Conservation (phyloP, 2,888 invertebrate species). For the Chrysolina oricalcia region DNA sequence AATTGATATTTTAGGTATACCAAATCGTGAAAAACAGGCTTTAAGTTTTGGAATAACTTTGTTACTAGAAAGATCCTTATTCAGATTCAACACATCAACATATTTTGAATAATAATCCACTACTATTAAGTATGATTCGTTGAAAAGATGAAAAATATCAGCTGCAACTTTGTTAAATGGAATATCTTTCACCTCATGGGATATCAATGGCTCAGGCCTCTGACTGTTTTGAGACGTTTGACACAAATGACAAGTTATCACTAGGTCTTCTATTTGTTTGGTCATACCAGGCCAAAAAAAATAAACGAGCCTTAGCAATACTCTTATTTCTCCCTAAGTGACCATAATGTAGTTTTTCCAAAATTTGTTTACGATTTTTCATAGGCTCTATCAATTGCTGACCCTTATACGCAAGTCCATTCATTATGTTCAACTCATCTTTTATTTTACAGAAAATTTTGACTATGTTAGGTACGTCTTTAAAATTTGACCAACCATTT, state of each 20-base stretch:
- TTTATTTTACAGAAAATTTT: not conserved
- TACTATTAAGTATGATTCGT: too few relatives aligned
- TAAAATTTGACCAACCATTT: not conserved
- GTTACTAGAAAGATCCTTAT: too few relatives aligned
- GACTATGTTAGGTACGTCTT: not conserved
- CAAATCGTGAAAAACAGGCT: too few relatives aligned
- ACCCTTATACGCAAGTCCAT: not conserved
- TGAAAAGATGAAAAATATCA: too few relatives aligned
- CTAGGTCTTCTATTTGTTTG: not conserved
- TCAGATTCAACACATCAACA: too few relatives aligned
- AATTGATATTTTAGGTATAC: not conserved
- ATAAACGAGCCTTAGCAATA: not conserved
- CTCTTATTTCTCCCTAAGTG: not conserved
- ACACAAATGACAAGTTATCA: not conserved
- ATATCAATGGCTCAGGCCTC: too few relatives aligned
- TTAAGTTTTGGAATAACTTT: too few relatives aligned
- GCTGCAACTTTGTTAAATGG: too few relatives aligned
- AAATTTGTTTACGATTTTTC: not conserved
- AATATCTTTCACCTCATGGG: too few relatives aligned
- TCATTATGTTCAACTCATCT: not conserved
- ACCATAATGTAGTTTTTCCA: slow-evolving; percentile 3
- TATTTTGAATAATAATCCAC: too few relatives aligned
- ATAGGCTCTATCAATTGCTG: not conserved
- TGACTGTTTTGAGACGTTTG: not conserved
- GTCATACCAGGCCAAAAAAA: slow-evolving; percentile 1